phyloP scores from a whole-genome alignment of 2,113 vertebrate genomes.

The Cercocebus atys region DNA sequence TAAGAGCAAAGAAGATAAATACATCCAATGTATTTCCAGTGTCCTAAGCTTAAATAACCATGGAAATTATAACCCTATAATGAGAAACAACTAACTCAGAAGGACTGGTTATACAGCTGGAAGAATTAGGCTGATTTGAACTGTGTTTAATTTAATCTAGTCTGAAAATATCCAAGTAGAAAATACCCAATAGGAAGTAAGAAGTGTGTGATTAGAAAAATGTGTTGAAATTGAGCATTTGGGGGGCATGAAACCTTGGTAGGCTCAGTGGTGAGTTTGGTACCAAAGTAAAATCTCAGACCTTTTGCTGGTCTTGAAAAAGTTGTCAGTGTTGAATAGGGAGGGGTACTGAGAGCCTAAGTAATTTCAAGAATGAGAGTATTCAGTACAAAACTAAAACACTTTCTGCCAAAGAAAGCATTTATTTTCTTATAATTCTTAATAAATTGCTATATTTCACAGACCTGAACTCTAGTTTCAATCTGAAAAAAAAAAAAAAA shows the following conservation, averaged over 20 bases:
- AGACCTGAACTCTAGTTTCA: not conserved
- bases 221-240: not conserved
- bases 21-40: not conserved
- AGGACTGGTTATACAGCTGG: not conserved
- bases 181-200: slow-evolving; percentile 5
- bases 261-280: not conserved
- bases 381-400: not conserved
- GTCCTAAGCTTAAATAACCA: not conserved
- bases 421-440: not conserved
- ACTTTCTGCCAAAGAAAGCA: not conserved
- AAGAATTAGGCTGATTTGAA: not conserved
- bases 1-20: not conserved
- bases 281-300: not conserved
- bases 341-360: not conserved
- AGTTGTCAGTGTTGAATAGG: not conserved
- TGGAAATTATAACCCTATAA: not conserved
- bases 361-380: not conserved
- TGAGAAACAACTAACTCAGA: not conserved
- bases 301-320: not conserved
- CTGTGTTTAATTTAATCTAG: not conserved
- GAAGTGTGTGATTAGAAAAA: not conserved
- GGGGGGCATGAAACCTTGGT: not conserved
- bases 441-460: not conserved
- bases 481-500: not conserved
- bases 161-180: slow-evolving; percentile 41